These are phyloP conservation scores for Heliconius nattereri DNA, from an alignment of 1,140 invertebrate species.

Conservation along the genomic window DNA sequence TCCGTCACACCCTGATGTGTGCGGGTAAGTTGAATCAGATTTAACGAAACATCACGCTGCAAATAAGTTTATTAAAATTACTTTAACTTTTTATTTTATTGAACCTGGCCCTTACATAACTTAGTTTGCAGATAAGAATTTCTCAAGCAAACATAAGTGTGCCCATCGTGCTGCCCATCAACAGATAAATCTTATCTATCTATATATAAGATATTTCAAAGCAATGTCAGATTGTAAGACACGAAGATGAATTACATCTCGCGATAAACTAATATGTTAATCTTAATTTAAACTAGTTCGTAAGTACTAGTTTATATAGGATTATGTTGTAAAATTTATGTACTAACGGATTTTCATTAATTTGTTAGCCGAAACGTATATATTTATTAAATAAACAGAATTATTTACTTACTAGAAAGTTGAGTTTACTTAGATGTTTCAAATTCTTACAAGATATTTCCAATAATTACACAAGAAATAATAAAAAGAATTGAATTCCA, in stretches of 20 bases:
- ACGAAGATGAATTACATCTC: conserved; percentile 32
- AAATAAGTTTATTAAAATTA: background rate
- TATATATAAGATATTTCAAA: conserved; percentile 20
- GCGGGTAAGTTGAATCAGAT: too few species aligned
- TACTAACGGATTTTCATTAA: background rate
- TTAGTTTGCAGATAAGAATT: conserved; percentile 22
- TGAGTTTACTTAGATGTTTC: too few species aligned
- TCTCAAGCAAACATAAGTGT: conserved; percentile 21
- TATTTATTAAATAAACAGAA: background rate
- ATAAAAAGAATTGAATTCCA: too few species aligned
- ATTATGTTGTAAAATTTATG: background rate
- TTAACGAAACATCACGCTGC: too few species aligned
- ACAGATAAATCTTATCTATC: conserved; percentile 33
- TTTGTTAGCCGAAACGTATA: background rate
- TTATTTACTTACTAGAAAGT: background rate
- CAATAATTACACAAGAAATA: too few species aligned
- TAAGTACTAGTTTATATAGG: background rate
- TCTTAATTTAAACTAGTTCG: background rate
- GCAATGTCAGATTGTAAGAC: conserved; percentile 35
- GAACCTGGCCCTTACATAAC: conserved; percentile 19
- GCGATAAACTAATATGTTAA: conserved; percentile 11
- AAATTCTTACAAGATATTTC: too few species aligned
- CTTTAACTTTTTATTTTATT: background rate
- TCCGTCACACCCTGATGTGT: too few species aligned
- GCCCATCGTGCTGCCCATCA: conserved; percentile 31